phyloP scores from a whole-genome alignment of 2,113 vertebrate species.

The Vulpes ferrilata region DNA sequence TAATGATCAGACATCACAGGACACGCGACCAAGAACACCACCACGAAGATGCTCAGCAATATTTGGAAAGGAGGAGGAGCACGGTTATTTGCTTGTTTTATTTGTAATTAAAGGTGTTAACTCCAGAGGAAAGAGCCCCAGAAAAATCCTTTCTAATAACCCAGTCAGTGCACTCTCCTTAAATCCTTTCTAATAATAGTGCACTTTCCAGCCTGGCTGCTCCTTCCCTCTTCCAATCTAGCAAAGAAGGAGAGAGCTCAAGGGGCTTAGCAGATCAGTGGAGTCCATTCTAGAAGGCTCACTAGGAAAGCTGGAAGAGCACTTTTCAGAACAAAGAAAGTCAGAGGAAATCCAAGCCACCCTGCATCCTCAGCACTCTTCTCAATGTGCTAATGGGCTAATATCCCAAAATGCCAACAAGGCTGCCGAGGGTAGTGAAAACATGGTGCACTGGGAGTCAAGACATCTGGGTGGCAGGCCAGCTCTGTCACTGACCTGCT shows the following conservation, averaged over 20 bases:
- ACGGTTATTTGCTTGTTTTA: slow-evolving; percentile 13
- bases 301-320: neutral
- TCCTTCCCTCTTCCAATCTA: slow-evolving; percentile 15
- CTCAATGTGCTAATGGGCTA: neutral
- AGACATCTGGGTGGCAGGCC: neutral
- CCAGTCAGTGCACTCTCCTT: neutral
- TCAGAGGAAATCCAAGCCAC: neutral
- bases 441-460: neutral
- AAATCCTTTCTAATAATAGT: neutral
- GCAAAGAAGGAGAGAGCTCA: neutral
- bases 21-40: neutral
- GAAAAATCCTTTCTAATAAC: slow-evolving; percentile 38
- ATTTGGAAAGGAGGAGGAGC: slow-evolving; percentile 43
- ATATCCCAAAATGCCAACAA: slow-evolving; percentile 10
- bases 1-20: slow-evolving; percentile 33
- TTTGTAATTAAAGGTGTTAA: slow-evolving; percentile 71
- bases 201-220: neutral
- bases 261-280: neutral
- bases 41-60: slow-evolving; percentile 15
- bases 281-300: neutral
- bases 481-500: neutral
- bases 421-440: neutral
- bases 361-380: neutral
- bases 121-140: slow-evolving; percentile 28
- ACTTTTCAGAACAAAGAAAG: slow-evolving; percentile 27